Evolutionary conservation across 2,797 vertebrate genomes (phyloP), one percentile per base, ranked within the genome.

Genomic region (Gymnothorax reevesii): DNA sequence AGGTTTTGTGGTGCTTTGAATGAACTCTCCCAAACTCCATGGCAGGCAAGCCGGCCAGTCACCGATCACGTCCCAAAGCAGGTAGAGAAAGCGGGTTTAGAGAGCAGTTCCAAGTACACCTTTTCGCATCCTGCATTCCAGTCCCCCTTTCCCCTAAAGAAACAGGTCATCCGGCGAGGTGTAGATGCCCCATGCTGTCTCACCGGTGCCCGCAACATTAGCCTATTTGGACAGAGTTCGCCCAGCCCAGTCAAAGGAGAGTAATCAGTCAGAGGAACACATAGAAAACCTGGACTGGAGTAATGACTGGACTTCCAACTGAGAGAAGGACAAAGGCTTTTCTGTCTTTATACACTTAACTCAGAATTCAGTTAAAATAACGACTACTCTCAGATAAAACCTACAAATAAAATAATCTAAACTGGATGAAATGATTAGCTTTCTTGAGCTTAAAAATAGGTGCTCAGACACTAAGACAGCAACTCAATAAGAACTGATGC

Each of bases 1-100:
- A 52, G 0, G 93, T 95, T 89, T 92, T 94, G 2, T 57, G 33
- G 49, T 94, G 90, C 84, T 95, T 94, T 77, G 93, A 55, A 87
- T 89, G 91, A 84, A 92, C 71, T 88, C 86, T 93, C 22, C 92
- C 88, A 69, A 93, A 52, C 88, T 95, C 95, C 95, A 96, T 96
- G 85, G 85, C 87, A 62, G 87, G 27, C 84, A 22, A 87, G 86
- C 86, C 71, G 54, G 0, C 22, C 69, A 42, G 59, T 1, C n/a
- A 62, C 82, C 88, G 86, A 86, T 33, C 25, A 57, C 80, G 62
- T 60, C 82, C 86, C 79, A 12, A 77, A 15, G 27, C 60, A 77
- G 12, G 12, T 8, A 79, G n/a, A 84, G 9, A 22, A 25, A 17
- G 82, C 49, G 55, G 33, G 33, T 42, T 54, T 52, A 22, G 49